These are phyloP conservation scores for Dromiciops gliroides DNA, from an alignment of 2,113 vertebrate species.

Conservation along the genomic window DNA sequence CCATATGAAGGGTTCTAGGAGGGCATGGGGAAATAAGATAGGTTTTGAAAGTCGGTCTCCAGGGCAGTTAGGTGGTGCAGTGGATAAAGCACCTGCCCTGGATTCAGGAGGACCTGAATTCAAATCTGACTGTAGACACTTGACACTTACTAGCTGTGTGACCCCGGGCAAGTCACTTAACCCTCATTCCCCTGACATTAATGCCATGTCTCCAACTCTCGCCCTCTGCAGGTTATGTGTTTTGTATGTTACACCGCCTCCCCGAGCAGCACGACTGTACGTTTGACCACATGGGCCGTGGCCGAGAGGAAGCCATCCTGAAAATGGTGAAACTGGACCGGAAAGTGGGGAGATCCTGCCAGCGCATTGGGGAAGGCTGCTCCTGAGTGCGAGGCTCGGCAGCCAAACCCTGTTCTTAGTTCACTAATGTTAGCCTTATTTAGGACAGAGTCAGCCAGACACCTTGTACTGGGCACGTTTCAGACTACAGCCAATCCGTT, in stretches of 20 bases:
- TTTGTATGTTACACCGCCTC: constrained; percentile 98
- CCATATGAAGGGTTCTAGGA: not conserved
- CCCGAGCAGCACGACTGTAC: constrained; percentile 98
- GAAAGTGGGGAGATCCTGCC: constrained; percentile 99
- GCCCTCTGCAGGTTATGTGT: constrained; percentile 91
- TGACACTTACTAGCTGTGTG: no score
- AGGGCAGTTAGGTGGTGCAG: no score
- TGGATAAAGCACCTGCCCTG: no score
- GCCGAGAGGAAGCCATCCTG: constrained; percentile 97
- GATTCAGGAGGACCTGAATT: no score
- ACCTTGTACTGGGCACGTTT: constrained; percentile 90
- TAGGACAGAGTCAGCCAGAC: constrained; percentile 92
- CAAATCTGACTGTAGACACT: no score
- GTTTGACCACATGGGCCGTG: constrained; percentile 97
- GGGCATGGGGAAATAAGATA: no score
- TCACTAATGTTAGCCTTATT: constrained; percentile 93
- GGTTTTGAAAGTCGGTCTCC: not conserved
- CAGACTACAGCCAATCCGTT: constrained; percentile 90
- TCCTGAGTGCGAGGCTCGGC: constrained; percentile 91
- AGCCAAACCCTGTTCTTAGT: constrained; percentile 88
- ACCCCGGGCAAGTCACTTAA: no score
- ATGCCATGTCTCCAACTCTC: constrained; percentile 19
- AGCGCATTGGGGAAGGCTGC: constrained; percentile 98
- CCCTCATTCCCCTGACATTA: no score
- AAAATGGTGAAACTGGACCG: constrained; percentile 99